A percentile compares a stretch with the other conserved stretches of the same genome.
Conservation (phyloP, 2,113 vertebrate genomes). For the Amphiprion percula region DNA sequence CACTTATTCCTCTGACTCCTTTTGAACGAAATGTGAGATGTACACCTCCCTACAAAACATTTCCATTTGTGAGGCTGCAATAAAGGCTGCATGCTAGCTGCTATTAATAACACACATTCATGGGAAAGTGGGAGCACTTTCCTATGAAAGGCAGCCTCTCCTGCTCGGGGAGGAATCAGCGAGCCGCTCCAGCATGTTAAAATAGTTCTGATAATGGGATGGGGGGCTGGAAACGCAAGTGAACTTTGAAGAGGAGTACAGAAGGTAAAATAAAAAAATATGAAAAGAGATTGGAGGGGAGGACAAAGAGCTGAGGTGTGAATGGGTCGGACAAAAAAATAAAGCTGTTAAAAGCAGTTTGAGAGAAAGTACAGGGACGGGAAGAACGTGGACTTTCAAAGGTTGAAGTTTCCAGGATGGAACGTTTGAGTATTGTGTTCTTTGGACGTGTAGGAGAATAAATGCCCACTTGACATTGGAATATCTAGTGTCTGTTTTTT, state of each 20-base stretch:
- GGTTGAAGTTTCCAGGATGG: conserved; percentile 5
- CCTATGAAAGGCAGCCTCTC: conserved; percentile 52
- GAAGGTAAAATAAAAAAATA: conserved; percentile 26
- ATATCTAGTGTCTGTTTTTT: background rate
- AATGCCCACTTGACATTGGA: conserved; percentile 30
- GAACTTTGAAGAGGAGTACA: conserved; percentile 37
- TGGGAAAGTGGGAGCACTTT: conserved; percentile 43
- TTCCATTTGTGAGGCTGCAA: conserved; percentile 61
- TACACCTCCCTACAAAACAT: conserved; percentile 58
- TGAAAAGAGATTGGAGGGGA: conserved; percentile 16
- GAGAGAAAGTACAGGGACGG: conserved; percentile 15
- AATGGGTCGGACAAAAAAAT: conserved; percentile 25
- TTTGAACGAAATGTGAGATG: conserved; percentile 54
- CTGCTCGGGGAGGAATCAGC: conserved; percentile 38
- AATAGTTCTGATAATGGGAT: conserved; percentile 59
- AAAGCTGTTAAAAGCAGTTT: conserved; percentile 44
- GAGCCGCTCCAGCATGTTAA: conserved; percentile 27
- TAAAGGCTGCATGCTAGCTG: conserved; percentile 50
- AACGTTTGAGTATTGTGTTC: conserved; percentile 5
- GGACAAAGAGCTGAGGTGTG: conserved; percentile 39
- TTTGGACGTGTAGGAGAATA: background rate
- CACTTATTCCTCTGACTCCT: conserved; percentile 28
- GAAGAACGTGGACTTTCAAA: conserved; percentile 16
- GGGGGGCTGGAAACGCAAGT: conserved; percentile 14
- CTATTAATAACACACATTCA: conserved; percentile 66